Percentiles rank a stretch among this genome's conserved stretches.
Conservation (phyloP, 1,140 invertebrate genomes). For the Saccostrea echinata region DNA sequence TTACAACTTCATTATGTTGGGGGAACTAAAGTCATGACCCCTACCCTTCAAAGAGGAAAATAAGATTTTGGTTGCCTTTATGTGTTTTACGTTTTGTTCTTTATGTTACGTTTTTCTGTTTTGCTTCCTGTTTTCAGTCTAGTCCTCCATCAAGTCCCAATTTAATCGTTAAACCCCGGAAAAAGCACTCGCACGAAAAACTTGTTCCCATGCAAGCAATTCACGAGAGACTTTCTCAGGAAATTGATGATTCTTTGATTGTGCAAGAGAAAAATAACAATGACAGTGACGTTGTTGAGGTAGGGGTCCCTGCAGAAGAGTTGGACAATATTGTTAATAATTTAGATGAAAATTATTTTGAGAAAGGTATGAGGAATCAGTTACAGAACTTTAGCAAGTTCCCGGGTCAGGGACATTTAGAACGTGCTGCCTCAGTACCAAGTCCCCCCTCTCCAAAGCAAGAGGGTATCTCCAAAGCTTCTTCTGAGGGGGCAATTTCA, state of each 20-base stretch:
- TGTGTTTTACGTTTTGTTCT: constrained; percentile 40
- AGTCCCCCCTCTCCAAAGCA: background rate
- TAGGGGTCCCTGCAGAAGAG: constrained; percentile 49
- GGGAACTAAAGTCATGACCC: background rate
- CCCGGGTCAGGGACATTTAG: background rate
- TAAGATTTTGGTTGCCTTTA: constrained; percentile 37
- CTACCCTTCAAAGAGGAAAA: background rate
- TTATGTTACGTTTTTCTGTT: constrained; percentile 59
- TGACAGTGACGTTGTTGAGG: constrained; percentile 34
- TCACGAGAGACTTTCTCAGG: constrained; percentile 48
- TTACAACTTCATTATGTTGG: background rate
- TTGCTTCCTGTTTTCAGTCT: constrained; percentile 56
- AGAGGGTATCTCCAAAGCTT: background rate
- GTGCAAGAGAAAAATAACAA: constrained; percentile 41
- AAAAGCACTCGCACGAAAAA: constrained; percentile 37
- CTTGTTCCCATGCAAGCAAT: constrained; percentile 43
- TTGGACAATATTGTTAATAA: constrained; percentile 53
- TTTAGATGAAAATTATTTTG: constrained; percentile 34
- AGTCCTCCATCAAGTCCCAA: constrained; percentile 54
- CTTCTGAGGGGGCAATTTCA: background rate
- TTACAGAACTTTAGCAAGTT: background rate
- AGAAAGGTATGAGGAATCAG: constrained; percentile 30
- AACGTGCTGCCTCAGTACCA: constrained; percentile 4
- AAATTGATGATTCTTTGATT: constrained; percentile 36
- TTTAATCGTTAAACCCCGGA: constrained; percentile 43